phyloP scores from a whole-genome alignment of 2,797 vertebrate genomes.

The Rhincodon typus region DNA sequence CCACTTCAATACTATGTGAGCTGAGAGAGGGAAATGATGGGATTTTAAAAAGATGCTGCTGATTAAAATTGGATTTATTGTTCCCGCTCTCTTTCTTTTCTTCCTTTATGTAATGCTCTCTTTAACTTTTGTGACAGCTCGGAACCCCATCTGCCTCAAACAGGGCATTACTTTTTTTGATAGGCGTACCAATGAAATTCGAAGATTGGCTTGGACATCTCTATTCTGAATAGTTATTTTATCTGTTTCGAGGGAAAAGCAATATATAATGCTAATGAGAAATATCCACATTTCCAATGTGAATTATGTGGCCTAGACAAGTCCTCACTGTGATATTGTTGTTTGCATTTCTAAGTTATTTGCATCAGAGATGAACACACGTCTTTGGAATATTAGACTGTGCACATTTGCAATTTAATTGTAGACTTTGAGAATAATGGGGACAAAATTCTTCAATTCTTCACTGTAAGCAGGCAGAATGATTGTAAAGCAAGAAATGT shows the following conservation, averaged over 20 bases:
- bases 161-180: not conserved
- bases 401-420: not conserved
- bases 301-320: not conserved
- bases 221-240: not conserved
- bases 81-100: not conserved
- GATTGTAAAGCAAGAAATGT: not conserved
- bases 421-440: not conserved
- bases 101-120: not conserved
- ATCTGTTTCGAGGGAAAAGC: not conserved
- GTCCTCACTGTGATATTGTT: not conserved
- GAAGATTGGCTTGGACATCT: not conserved
- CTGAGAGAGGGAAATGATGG: not conserved
- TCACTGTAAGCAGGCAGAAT: not conserved
- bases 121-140: not conserved
- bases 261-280: not conserved
- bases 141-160: not conserved
- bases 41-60: constrained; percentile 20
- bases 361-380: not conserved
- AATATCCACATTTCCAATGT: not conserved
- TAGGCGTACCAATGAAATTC: not conserved
- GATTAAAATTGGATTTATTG: constrained; percentile 28
- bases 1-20: not conserved
- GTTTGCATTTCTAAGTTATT: not conserved
- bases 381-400: not conserved
- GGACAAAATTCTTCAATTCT: not conserved